Conservation (phyloP, 2,888 invertebrate genomes). For the Drosophila melanosoma region DNA sequence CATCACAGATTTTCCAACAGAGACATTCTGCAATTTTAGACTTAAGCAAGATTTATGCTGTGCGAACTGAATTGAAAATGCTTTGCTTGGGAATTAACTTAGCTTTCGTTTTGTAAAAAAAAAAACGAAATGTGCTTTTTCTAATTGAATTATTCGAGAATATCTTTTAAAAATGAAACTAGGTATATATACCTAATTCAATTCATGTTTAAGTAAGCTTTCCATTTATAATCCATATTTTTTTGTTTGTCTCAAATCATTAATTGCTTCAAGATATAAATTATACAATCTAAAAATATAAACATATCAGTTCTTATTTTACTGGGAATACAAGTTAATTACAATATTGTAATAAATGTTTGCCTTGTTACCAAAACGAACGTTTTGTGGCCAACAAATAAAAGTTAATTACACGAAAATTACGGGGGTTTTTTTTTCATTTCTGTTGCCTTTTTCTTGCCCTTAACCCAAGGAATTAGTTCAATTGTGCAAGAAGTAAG, state of each 20-base stretch:
- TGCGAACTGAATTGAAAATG: neutral
- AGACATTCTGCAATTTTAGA: neutral
- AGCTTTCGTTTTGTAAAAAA: neutral
- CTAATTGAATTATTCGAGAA: neutral
- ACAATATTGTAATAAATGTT: neutral
- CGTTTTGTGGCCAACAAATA: neutral
- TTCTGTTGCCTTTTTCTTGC: neutral
- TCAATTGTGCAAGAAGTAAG: conserved; percentile 25
- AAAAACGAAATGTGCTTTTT: neutral
- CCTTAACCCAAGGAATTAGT: conserved; percentile 5
- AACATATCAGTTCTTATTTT: neutral
- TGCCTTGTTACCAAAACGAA: neutral
- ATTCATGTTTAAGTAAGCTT: neutral
- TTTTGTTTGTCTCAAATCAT: neutral
- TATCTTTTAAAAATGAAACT: neutral
- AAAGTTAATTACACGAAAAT: neutral
- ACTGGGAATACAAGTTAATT: neutral
- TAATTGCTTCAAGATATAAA: neutral
- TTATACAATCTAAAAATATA: neutral
- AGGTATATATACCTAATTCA: fast-evolving
- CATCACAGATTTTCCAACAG: too few species aligned
- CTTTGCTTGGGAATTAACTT: neutral
- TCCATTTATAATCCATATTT: neutral
- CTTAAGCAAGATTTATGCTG: neutral
- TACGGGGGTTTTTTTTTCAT: neutral